These are phyloP conservation scores for Novumbra hubbsi DNA, from an alignment of 2,797 vertebrate species.

Conservation along the genomic window DNA sequence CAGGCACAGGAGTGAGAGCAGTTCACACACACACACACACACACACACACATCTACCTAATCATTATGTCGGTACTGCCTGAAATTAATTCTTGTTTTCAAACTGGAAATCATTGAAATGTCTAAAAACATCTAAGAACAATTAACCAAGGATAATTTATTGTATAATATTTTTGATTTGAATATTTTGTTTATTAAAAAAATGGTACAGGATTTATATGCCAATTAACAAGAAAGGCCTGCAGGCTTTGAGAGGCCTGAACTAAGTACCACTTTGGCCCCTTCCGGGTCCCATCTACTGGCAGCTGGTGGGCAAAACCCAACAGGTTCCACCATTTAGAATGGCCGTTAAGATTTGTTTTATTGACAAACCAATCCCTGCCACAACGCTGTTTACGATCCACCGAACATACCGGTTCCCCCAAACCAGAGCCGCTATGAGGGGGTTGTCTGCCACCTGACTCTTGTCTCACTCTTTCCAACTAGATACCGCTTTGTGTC, in stretches of 20 bases:
- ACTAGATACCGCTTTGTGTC: too few relatives aligned
- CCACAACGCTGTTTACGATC: too few relatives aligned
- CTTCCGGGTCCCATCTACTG: neutral
- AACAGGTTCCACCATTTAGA: too few relatives aligned
- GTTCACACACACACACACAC: slow-evolving; percentile 9
- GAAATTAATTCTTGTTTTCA: neutral
- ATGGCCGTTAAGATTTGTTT: too few relatives aligned
- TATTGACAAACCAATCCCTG: too few relatives aligned
- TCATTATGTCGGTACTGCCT: neutral
- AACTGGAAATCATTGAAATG: neutral
- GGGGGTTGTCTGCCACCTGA: too few relatives aligned
- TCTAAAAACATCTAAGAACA: too few relatives aligned
- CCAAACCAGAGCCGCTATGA: too few relatives aligned
- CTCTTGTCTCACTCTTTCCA: too few relatives aligned
- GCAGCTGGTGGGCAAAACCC: too few relatives aligned
- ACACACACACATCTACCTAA: neutral
- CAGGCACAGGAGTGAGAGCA: slow-evolving; percentile 13
- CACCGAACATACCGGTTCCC: too few relatives aligned
- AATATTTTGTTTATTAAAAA: too few relatives aligned
- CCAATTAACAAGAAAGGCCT: neutral
- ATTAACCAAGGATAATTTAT: neutral
- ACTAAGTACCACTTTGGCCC: slow-evolving; percentile 13
- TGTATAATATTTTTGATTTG: neutral
- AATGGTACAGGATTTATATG: neutral
- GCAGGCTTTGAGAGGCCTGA: neutral